Evolutionary conservation across 2,113 vertebrate genomes (phyloP).

Genomic region (Lophotis ruficrista): DNA sequence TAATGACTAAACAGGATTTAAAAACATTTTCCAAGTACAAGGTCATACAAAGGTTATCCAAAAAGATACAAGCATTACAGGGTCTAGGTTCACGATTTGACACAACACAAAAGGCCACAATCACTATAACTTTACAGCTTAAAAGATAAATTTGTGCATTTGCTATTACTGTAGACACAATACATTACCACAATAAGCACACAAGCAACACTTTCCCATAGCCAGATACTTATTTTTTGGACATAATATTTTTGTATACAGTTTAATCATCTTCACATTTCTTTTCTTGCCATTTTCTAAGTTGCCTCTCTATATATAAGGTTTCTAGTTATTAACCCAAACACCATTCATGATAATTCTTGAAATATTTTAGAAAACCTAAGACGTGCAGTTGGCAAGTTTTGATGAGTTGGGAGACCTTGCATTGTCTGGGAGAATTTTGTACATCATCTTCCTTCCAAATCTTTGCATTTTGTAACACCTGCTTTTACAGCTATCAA

Average conservation of each 20-base stretch:
- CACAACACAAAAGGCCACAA: not conserved
- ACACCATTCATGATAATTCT: not conserved
- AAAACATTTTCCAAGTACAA: constrained; percentile 39
- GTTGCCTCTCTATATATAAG: not conserved
- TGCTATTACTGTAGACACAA: not conserved
- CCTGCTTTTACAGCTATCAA: not conserved
- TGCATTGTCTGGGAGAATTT: not conserved
- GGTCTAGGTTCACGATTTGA: not conserved
- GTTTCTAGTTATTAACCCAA: not conserved
- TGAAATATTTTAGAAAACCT: not conserved
- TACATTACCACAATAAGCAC: not conserved
- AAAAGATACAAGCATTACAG: not conserved
- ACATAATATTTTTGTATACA: not conserved
- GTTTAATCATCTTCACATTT: not conserved
- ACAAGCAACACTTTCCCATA: not conserved
- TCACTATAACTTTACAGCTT: not conserved
- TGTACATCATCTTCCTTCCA: not conserved
- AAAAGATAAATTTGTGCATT: not conserved
- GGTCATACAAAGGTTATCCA: constrained; percentile 23
- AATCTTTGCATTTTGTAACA: not conserved
- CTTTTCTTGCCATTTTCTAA: not conserved
- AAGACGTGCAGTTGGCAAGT: not conserved
- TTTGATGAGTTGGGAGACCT: not conserved
- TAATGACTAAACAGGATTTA: not conserved
- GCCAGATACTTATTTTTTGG: not conserved